phyloP scores from a whole-genome alignment of 2,888 invertebrate species.

The Hirtodrosophila confusa region DNA sequence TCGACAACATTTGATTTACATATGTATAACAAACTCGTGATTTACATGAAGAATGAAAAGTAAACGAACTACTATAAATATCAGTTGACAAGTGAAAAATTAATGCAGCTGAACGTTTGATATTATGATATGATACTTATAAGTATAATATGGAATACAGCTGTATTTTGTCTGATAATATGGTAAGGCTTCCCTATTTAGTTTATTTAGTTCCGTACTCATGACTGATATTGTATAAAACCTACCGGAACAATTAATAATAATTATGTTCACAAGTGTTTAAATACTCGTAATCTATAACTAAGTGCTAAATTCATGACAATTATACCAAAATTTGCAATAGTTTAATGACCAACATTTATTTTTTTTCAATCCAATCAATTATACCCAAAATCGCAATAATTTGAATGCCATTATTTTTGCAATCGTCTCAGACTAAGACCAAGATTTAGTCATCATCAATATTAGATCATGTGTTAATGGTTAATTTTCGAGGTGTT shows the following conservation, averaged over 20 bases:
- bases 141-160: slow-evolving; percentile 4
- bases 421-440: background rate
- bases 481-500: slow-evolving; percentile 24
- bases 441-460: slow-evolving; percentile 1
- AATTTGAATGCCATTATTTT: slow-evolving; percentile 14
- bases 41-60: slow-evolving; percentile 27
- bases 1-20: slow-evolving; percentile 34
- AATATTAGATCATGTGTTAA: slow-evolving; percentile 13
- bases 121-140: slow-evolving; percentile 5
- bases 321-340: slow-evolving; percentile 17
- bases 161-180: background rate
- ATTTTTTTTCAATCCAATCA: slow-evolving; percentile 16
- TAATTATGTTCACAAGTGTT: slow-evolving; percentile 8
- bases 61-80: slow-evolving; percentile 15
- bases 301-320: slow-evolving; percentile 7
- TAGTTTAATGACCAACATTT: slow-evolving; percentile 1
- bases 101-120: slow-evolving; percentile 10
- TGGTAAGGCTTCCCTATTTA: too few relatives aligned
- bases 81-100: slow-evolving; percentile 26
- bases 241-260: slow-evolving; percentile 2
- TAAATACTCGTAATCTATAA: background rate
- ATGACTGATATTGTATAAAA: background rate
- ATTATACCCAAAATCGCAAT: slow-evolving; percentile 27
- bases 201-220: background rate
- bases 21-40: slow-evolving; percentile 38